Conservation (phyloP, 2,888 invertebrate genomes). For the Epistrophella euchroma region DNA sequence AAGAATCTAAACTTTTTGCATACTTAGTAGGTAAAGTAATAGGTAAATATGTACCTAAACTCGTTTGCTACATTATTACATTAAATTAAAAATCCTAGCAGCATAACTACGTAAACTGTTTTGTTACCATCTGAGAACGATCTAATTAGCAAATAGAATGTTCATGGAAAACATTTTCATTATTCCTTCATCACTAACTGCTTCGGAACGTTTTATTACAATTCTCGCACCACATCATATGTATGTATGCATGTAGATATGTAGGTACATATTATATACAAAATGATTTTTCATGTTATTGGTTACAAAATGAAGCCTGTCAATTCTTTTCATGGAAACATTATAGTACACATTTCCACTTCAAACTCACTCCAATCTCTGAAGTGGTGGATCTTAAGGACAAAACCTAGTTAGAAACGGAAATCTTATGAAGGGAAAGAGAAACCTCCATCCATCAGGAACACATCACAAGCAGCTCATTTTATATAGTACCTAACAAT, state of each 20-base stretch:
- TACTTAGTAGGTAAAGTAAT: background rate
- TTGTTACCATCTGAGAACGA: background rate
- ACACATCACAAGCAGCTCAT: conserved; percentile 9
- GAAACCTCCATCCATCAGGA: background rate
- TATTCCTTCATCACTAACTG: background rate
- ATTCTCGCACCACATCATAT: conserved; percentile 1
- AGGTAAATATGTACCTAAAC: background rate
- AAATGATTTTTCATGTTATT: conserved; percentile 13
- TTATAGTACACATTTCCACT: background rate
- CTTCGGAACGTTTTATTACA: conserved; percentile 1
- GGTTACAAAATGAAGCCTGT: conserved; percentile 48
- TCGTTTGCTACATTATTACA: background rate
- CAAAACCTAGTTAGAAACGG: background rate
- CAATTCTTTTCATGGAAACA: conserved; percentile 33
- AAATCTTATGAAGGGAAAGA: background rate
- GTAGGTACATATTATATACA: background rate
- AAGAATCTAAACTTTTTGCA: background rate
- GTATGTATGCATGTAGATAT: background rate
- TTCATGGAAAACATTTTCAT: background rate
- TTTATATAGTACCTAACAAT: conserved; percentile 19
- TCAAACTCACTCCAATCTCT: background rate
- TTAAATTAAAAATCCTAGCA: conserved; percentile 7
- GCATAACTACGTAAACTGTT: background rate
- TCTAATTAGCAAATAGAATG: conserved; percentile 18
- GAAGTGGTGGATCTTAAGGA: conserved; percentile 1